Base-by-base conservation (phyloP, 2,888 invertebrate species). In the Lochmaea crataegi region DNA sequence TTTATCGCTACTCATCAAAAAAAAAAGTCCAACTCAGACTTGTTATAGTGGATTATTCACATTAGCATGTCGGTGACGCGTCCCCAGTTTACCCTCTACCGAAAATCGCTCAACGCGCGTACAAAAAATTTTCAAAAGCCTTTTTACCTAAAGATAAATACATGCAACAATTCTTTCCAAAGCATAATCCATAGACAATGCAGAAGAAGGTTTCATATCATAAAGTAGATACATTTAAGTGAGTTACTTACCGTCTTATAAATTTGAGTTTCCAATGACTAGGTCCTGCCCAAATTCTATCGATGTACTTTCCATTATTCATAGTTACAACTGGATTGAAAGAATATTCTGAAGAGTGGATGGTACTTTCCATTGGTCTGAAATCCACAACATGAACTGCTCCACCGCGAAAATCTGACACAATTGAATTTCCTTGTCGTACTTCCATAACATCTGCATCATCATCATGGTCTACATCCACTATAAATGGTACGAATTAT, bases 251-350 rank as follows among this genome's bases (percentile, higher is more conserved):
- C 41, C 76, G 53, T 51, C 63, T 70, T 41, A 84, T 70, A 68
- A 89, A 89, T 82, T 90, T 91, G 58, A 93, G 90, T 80, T 93
- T 92, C 96, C 96, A 96, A 86, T 96, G 94, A 60, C 91, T 88
- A 42, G 96, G 95, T 0, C 96, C 96, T 26, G 94, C 94, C 95
- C 95, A 96, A 78, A 92, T 83, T 83, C 81, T 80, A 26, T 84
- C 83, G 12, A 84, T 80, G 41, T 76, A 75, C 72, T 81, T 82
- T 48, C 83, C 82, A 1, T 74, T 72, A 4, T 42, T 18, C 1
- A 79, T 78, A 14, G 65, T 90, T 84, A 88, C 89, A 85, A 91
- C 89, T 14, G 85, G 86, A 83, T 89, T 87, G 87, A 93, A 94
- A 0, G 93, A 93, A 86, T 94, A 94, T 85, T 94, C 94, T 58